Conservation (phyloP, 2,113 vertebrate species). For the Notechis scutatus region DNA sequence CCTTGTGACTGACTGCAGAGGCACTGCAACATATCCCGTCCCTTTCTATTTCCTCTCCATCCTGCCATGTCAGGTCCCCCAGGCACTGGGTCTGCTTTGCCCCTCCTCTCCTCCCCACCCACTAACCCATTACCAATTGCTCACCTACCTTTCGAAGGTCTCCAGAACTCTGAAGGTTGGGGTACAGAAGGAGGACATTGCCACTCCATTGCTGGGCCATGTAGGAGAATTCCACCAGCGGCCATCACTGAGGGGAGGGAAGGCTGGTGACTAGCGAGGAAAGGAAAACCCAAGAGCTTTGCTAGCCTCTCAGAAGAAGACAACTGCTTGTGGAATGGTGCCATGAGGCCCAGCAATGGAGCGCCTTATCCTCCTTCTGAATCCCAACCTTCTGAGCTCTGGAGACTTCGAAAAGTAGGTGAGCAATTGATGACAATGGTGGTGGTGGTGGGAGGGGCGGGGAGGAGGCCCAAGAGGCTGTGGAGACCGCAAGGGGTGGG, state of each 20-base stretch:
- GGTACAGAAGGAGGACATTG: too few species aligned
- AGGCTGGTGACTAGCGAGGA: neutral
- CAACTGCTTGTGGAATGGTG: neutral
- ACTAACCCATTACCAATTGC: neutral
- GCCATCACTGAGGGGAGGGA: neutral
- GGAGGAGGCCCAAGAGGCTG: neutral
- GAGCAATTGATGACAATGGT: neutral
- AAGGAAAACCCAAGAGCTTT: neutral
- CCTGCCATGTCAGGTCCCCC: neutral
- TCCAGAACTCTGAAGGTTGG: neutral
- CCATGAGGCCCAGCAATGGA: neutral
- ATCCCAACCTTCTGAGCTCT: neutral
- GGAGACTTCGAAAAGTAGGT: neutral
- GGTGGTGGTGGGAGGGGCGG: too few species aligned
- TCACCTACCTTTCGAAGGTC: neutral
- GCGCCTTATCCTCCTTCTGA: neutral
- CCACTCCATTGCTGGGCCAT: neutral
- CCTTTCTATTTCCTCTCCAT: neutral
- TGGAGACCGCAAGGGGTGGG: neutral
- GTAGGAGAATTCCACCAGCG: neutral
- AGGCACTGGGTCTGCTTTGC: neutral
- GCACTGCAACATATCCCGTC: neutral
- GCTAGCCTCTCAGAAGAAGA: neutral
- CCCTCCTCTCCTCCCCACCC: neutral
- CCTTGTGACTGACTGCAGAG: neutral